Conservation (phyloP, 2,113 vertebrate genomes). For the Leiothrix lutea region DNA sequence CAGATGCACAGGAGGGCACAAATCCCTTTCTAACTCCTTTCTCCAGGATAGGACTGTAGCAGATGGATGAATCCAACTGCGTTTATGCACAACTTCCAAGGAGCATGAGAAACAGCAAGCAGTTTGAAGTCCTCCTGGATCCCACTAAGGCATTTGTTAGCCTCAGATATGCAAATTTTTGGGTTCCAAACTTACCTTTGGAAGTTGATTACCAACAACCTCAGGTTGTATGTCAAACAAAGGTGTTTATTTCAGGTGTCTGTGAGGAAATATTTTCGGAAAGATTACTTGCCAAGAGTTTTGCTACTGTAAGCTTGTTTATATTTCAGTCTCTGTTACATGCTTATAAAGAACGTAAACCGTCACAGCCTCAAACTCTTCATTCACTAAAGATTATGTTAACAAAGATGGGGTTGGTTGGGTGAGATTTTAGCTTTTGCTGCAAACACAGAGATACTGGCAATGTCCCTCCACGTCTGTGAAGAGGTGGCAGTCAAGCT, state of each 20-base stretch:
- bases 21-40: not conserved
- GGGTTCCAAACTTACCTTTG: not conserved
- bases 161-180: not conserved
- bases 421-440: not conserved
- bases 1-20: not conserved
- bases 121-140: not conserved
- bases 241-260: not conserved
- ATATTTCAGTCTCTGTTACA: not conserved
- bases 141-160: not conserved
- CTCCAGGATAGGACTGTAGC: not conserved
- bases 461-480: not conserved
- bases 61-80: not conserved
- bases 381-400: not conserved
- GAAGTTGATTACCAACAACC: not conserved
- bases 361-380: not conserved
- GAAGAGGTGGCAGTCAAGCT: not conserved
- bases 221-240: not conserved
- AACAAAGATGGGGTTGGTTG: not conserved
- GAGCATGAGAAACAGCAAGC: not conserved
- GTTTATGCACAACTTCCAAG: not conserved
- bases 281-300: not conserved
- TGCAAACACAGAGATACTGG: not conserved
- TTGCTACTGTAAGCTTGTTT: not conserved
- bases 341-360: fast-evolving
- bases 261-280: not conserved